Percentiles rank a stretch among this genome's conserved stretches.
Conservation (phyloP, 2,113 vertebrate species). For the Cyphomyrus discorhynchus region DNA sequence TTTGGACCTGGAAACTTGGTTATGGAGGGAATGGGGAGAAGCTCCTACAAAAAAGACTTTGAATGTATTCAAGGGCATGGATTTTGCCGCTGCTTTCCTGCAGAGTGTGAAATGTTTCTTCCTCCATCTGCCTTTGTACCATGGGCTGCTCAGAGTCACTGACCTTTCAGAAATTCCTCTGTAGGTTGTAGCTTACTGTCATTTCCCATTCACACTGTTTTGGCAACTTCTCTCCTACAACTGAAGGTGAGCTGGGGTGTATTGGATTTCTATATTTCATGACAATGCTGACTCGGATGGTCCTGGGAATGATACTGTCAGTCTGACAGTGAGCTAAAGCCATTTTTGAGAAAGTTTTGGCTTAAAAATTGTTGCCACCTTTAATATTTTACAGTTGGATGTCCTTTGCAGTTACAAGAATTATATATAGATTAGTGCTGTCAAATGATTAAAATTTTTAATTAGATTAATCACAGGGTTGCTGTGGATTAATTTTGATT, state of each 20-base stretch:
- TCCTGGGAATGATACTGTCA: background rate
- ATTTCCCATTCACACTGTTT: constrained; percentile 8
- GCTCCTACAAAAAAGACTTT: background rate
- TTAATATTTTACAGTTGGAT: background rate
- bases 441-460: no score
- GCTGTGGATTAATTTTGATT: no score
- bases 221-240: background rate
- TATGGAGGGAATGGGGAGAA: background rate
- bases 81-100: background rate
- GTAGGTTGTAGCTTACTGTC: background rate
- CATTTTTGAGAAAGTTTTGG: background rate
- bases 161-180: constrained; percentile 4
- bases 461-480: no score
- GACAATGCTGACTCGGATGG: background rate
- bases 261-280: background rate
- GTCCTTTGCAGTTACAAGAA: background rate
- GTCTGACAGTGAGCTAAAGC: background rate
- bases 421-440: background rate
- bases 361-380: background rate
- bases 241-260: background rate
- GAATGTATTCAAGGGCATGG: background rate
- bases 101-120: background rate
- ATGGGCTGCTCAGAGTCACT: constrained; percentile 1
- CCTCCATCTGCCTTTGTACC: background rate
- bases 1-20: background rate